Percentiles rank a stretch among this genome's conserved stretches.
These are phyloP conservation scores for Harpegnathos saltator DNA, from an alignment of 1,140 invertebrate species.

Conservation along the genomic window DNA sequence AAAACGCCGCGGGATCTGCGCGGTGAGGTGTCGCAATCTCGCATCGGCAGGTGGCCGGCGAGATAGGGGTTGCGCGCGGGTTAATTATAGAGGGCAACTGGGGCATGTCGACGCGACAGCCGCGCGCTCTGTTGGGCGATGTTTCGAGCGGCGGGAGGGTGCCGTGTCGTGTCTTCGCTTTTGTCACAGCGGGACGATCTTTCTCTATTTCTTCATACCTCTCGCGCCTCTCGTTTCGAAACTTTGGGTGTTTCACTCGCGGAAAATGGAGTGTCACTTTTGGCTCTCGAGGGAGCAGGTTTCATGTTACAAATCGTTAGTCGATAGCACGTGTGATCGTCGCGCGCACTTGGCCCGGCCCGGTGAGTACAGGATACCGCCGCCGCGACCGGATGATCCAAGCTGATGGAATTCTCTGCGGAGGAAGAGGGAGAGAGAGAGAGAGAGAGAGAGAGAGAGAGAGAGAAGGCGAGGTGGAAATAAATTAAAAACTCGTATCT, in stretches of 20 bases:
- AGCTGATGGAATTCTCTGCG: neutral
- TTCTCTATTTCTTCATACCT: neutral
- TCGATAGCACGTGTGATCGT: neutral
- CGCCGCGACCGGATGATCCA: too few relatives aligned
- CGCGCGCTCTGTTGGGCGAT: neutral
- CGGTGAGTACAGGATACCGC: neutral
- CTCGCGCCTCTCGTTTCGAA: too few relatives aligned
- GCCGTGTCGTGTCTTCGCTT: neutral
- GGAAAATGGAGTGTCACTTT: neutral
- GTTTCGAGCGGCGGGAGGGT: neutral
- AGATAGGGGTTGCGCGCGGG: conserved; percentile 39
- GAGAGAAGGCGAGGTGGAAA: neutral
- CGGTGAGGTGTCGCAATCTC: neutral
- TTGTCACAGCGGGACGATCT: conserved; percentile 4
- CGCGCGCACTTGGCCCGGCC: neutral
- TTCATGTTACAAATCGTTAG: conserved; percentile 4
- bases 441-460: too few relatives aligned
- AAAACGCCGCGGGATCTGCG: neutral
- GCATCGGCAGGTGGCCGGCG: conserved; percentile 12
- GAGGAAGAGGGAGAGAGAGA: too few relatives aligned
- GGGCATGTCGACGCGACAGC: conserved; percentile 54
- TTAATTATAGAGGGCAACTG: conserved; percentile 66
- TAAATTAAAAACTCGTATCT: neutral
- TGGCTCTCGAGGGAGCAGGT: neutral
- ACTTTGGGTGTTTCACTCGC: conserved; percentile 21